phyloP scores from a whole-genome alignment of 2,113 vertebrate genomes.

The Ursus arctos region DNA sequence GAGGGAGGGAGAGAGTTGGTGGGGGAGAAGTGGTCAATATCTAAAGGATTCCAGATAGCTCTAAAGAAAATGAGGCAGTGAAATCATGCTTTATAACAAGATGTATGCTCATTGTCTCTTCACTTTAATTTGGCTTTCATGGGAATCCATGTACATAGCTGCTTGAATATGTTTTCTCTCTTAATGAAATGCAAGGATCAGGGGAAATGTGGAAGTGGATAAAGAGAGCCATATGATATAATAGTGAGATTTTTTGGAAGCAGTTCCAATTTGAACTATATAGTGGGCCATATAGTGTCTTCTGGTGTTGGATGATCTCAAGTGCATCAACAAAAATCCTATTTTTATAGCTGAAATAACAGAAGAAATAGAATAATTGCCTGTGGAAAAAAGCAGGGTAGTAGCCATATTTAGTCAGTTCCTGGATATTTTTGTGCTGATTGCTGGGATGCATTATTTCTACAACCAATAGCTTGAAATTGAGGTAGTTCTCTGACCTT shows the following conservation, averaged over 20 bases:
- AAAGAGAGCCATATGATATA: not conserved
- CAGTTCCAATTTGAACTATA: not conserved
- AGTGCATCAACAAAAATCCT: not conserved
- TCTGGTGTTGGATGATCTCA: not conserved
- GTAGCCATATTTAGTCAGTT: not conserved
- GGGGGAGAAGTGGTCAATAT: not conserved
- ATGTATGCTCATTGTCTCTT: not conserved
- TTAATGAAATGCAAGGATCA: not conserved
- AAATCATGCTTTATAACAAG: not conserved
- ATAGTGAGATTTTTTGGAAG: not conserved
- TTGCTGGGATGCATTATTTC: not conserved
- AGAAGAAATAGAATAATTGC: not conserved
- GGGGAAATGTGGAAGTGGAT: not conserved
- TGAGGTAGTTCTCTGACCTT: not conserved
- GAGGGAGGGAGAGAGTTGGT: not conserved
- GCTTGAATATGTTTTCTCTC: not conserved
- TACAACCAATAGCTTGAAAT: not conserved
- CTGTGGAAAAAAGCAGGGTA: not conserved
- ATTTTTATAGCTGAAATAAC: constrained; percentile 3
- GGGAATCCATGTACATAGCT: not conserved
- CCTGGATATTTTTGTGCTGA: not conserved
- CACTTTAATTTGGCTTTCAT: not conserved
- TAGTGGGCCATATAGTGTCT: not conserved
- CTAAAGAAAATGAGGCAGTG: not conserved
- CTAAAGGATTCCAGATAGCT: not conserved